Conservation (phyloP, 2,888 invertebrate species). For the Dicyrtoma fusca region DNA sequence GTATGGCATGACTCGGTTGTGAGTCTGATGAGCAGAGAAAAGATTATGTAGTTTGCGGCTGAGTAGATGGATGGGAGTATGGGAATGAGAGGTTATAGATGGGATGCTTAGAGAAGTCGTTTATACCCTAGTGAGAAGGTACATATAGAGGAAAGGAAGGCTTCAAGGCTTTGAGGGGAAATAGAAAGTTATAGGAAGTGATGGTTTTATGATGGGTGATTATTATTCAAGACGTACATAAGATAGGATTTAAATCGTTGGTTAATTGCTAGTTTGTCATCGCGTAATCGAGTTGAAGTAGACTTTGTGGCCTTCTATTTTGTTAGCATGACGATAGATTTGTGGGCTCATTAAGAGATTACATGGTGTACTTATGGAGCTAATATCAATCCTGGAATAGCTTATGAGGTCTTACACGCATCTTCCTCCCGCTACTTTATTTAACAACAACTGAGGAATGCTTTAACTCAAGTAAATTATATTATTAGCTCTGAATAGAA, state of each 20-base stretch:
- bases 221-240: constrained; percentile 39
- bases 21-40: constrained; percentile 1
- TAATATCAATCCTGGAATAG: too few relatives aligned
- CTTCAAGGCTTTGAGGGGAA: too few relatives aligned
- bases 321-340: constrained; percentile 4
- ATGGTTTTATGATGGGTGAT: constrained; percentile 38
- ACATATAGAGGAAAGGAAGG: background rate
- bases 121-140: background rate
- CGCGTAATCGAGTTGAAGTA: constrained; percentile 23
- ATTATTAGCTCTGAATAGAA: too few relatives aligned
- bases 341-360: constrained; percentile 1
- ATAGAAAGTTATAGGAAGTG: background rate
- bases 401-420: too few relatives aligned
- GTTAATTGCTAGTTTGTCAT: constrained; percentile 38
- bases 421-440: too few relatives aligned
- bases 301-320: background rate
- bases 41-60: constrained; percentile 1
- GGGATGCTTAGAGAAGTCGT: too few relatives aligned
- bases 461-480: too few relatives aligned
- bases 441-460: too few relatives aligned
- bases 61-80: background rate
- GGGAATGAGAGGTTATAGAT: background rate
- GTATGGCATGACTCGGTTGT: too few relatives aligned
- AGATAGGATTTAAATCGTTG: constrained; percentile 40
- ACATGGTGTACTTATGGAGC: background rate